Evolutionary conservation across 2,113 vertebrate genomes (phyloP), one percentile per base, ranked within the genome.

Genomic region (Eonycteris spelaea): DNA sequence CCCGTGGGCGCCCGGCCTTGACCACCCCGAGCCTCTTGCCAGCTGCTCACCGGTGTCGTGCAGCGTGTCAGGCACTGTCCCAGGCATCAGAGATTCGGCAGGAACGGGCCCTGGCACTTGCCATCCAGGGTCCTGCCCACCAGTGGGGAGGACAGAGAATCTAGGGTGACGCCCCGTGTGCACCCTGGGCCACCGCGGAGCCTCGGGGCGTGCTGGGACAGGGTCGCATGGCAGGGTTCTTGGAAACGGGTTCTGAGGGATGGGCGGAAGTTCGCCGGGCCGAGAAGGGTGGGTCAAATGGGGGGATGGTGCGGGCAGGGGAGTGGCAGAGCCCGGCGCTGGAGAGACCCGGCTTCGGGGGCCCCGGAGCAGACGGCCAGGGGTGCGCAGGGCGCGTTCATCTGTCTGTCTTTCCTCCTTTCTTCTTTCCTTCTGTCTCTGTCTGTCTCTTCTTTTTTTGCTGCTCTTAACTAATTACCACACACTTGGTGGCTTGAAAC

Each of bases 341-440:
- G 59, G 86, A 18, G 6, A 0, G 79, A 33, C 35, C 30, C 7
- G 57, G 80, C 35, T 5, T n/a, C 8, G 67, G 43, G 55, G 48
- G 18, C 2, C 3, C 48, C 28, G 0, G 2, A 57, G 21, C 4
- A 7, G 33, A 2, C 11, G 11, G n/a, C 48, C n/a, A 53, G 87
- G 43, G 30, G 53, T 0, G 16, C 7, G 0, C 19, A 0, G 53
- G 19, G 2, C 1, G 7, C 1, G 0, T 2, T 9, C 2, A 0
- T 30, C 26, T 53, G 53, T 19, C 10, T 2, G 11, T 45, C 45
- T 12, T 45, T 10, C 45, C 45, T 45, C 45, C 45, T 45, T 45
- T 45, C 45, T 45, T 45, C 10, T 45, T 45, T 45, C 45, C 45
- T 45, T 45, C 45, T 45, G 45, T 45, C 45, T 45, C 45, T 45